Evolutionary conservation across 2,113 vertebrate species (phyloP), one percentile per base, ranked within the genome.

Genomic region (Oryzias woworae): DNA sequence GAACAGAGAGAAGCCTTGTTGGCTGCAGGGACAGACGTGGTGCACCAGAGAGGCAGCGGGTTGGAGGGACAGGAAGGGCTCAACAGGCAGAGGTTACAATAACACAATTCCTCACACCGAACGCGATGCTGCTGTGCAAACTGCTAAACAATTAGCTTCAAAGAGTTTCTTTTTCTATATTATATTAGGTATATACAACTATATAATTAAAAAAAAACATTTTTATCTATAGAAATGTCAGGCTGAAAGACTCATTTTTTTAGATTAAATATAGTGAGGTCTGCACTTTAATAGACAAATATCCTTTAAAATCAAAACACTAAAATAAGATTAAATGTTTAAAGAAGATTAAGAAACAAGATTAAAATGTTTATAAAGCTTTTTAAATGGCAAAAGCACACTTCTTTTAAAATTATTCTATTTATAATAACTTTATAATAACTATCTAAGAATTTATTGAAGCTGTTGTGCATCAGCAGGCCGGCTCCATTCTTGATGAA

Each of bases 1-100:
- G 82, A 89, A 90, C 89, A 89, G 80, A 36, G 84, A 80, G 76
- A 66, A 68, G 82, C 88, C 81, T 87, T 90, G 87, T 89, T 85
- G 77, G 80, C 85, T 85, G 66, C 73, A 42, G 61, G 70, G 77
- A 77, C 76, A 86, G 85, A 82, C 72, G 78, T 71, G 84, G 78
- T 28, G 66, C 84, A 84, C 68, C 80, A 77, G 82, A 48, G 71
- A 81, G 74, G 84, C 81, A 83, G 81, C 28, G 48, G 69, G 68
- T 66, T 69, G 65, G 55, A 73, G 46, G 55, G 80, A 58, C 49
- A 45, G 80, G 75, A 69, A 62, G 79, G 55, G 76, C 66, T 78
- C 68, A 63, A 70, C 73, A 81, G 73, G 78, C 69, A 78, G 71
- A 82, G 78, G 82, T 81, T 88, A 86, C 72, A 81, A 86, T 73